These are phyloP conservation scores for Bos indicus DNA, from an alignment of 2,113 vertebrate species.

Conservation along the genomic window DNA sequence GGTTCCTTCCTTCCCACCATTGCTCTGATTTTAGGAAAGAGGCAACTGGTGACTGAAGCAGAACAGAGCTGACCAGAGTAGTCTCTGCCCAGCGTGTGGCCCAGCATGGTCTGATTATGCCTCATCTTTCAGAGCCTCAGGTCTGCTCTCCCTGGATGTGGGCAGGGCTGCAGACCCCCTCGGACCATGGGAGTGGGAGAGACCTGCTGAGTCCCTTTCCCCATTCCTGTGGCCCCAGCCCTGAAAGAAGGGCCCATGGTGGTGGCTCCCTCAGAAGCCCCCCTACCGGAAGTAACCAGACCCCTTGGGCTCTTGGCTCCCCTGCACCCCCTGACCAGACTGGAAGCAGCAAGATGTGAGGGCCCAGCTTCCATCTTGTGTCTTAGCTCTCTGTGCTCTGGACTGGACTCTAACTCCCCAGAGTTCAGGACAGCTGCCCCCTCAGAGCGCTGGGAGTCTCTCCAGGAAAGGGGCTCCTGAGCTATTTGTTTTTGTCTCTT, in stretches of 20 bases:
- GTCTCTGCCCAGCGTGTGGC: neutral
- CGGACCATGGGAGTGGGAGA: neutral
- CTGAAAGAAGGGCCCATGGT: neutral
- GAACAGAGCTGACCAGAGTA: neutral
- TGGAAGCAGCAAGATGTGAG: neutral
- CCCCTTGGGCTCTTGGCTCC: neutral
- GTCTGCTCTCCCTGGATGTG: neutral
- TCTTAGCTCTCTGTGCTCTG: neutral
- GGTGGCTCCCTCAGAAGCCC: neutral
- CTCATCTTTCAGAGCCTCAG: neutral
- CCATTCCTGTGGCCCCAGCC: neutral
- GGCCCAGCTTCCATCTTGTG: neutral
- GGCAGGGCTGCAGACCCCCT: neutral
- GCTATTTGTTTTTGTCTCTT: neutral
- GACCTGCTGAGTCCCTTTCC: no score
- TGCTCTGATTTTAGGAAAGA: neutral
- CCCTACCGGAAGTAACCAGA: neutral
- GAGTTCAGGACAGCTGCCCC: neutral
- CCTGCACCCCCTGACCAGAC: neutral
- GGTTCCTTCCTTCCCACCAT: neutral
- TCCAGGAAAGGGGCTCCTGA: neutral
- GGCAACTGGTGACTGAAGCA: neutral
- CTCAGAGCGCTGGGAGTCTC: neutral
- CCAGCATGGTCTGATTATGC: neutral
- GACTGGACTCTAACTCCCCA: neutral